Conservation (phyloP, 2,113 vertebrate species). For the Pelecanoides urinatrix region DNA sequence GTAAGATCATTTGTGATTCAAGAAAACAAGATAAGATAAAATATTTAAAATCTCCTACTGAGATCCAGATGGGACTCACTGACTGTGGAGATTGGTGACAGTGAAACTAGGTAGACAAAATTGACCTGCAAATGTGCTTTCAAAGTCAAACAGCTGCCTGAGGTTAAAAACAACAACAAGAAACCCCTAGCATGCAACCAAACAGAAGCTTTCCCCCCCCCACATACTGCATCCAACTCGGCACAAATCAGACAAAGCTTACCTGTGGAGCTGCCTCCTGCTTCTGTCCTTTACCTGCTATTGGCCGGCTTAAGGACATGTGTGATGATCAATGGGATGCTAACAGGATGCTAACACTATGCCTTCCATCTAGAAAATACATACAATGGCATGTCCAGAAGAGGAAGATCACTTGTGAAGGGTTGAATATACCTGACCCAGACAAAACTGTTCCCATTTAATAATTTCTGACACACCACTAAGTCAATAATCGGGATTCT, state of each 20-base stretch:
- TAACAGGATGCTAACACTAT: not conserved
- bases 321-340: not conserved
- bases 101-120: not conserved
- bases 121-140: not conserved
- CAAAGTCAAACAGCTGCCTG: not conserved
- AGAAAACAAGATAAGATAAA: not conserved
- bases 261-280: not conserved
- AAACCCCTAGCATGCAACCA: not conserved
- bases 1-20: not conserved
- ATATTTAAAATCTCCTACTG: not conserved
- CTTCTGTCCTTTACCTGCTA: not conserved
- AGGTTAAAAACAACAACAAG: not conserved
- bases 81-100: not conserved
- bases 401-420: not conserved
- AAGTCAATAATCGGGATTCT: not conserved
- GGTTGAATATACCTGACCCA: not conserved
- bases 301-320: not conserved
- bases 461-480: not conserved
- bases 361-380: not conserved
- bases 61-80: not conserved
- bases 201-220: not conserved
- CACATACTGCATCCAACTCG: not conserved
- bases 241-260: not conserved
- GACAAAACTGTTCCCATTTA: not conserved
- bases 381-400: not conserved